Evolutionary conservation across 2,888 invertebrate species (phyloP), one percentile per base, ranked within the genome.

Genomic region (Suillia variegata): DNA sequence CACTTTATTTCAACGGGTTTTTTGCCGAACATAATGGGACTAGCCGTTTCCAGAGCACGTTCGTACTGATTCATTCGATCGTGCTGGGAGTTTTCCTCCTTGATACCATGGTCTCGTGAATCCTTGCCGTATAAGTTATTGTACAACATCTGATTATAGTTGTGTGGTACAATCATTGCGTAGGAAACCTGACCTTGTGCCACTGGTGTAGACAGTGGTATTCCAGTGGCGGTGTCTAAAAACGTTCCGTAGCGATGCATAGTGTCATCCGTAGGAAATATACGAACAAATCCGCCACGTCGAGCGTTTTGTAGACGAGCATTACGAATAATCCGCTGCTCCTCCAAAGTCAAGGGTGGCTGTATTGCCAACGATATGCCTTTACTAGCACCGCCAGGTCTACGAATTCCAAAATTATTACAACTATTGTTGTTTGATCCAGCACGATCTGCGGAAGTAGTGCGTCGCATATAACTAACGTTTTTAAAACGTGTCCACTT

Each of bases 231-330:
- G 0, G 90, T 85, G 83, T 93, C 92, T 50, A 93, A 83, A 75
- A 91, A 93, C 73, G 88, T 87, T 13, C 90, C 88, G 79, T 93
- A 93, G 76, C 89, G 88, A 77, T 88, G 86, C 94, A 95, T 95
- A 18, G 93, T 91, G 80, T 94, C 94, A 63, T 90, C 87, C 20
- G 93, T 90, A 18, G 96, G 96, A 82, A 95, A 96, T 70, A 96
- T 93, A 51, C 95, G 83, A 10, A 96, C 92, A 83, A 92, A 96
- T 26, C 96, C 96, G 2, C 94, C 94, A 22, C 93, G 84, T 1
- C 96, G 84, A 20, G 88, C 87, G 80, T 93, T 92, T 81, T 96
- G 95, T 50, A 90, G 87, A 64, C 88, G 87, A 22, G 90, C 88
- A 38, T 88, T 87, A 2, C 89, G 86, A 62, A 95, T 85, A 50